Evolutionary conservation across 2,113 vertebrate species (phyloP).

Genomic region (Peromyscus polionotus): DNA sequence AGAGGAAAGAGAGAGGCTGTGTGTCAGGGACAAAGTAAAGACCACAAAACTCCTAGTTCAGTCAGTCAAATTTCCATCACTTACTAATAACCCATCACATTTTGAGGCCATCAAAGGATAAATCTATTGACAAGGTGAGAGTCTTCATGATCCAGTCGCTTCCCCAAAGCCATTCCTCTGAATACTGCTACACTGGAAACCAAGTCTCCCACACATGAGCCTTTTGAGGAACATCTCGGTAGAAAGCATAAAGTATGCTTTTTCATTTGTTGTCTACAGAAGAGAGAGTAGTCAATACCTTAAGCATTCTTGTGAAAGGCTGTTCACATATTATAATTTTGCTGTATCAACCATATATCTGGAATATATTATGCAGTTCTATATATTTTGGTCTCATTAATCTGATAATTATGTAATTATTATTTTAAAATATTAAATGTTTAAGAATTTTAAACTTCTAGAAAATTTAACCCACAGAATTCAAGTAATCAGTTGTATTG

Average conservation of each 20-base stretch:
- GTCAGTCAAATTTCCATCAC: not conserved
- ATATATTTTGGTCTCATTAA: not conserved
- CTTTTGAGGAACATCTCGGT: not conserved
- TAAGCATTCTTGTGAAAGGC: constrained; percentile 26
- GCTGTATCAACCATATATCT: constrained; percentile 29
- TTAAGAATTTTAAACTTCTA: constrained; percentile 31
- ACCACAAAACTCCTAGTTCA: not conserved
- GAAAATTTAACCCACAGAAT: not conserved
- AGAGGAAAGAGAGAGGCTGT: no score
- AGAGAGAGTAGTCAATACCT: not conserved
- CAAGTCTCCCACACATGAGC: not conserved
- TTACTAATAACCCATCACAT: not conserved
- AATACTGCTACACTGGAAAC: not conserved
- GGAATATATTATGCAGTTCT: constrained; percentile 49
- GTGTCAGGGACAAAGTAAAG: not conserved
- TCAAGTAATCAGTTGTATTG: constrained; percentile 27
- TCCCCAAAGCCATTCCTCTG: not conserved
- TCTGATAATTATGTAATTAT: constrained; percentile 42
- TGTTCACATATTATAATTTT: constrained; percentile 38
- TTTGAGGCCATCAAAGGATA: not conserved
- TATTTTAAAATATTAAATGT: constrained; percentile 57
- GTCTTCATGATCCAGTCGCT: not conserved
- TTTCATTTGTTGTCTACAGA: constrained; percentile 12
- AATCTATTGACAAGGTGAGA: not conserved
- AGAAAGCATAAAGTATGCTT: not conserved